Evolutionary conservation across 2,797 vertebrate genomes (phyloP).

Genomic region (Smutsia gigantea): DNA sequence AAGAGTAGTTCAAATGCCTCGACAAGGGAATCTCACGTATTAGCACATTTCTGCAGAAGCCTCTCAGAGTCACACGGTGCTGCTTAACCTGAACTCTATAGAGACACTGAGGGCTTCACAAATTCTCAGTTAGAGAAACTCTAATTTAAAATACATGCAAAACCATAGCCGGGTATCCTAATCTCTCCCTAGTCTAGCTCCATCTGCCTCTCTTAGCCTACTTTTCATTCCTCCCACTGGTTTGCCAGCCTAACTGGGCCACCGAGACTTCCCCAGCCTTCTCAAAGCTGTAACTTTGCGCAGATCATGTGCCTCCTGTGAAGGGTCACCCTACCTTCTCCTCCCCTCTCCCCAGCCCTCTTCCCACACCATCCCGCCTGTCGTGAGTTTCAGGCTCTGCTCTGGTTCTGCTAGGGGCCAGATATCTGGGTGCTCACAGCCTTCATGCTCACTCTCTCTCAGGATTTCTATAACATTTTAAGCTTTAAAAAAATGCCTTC

Average conservation of each 20-base stretch:
- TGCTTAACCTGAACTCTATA: conserved; percentile 12
- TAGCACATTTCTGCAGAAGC: not conserved
- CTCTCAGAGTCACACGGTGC: not conserved
- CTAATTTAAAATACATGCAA: not conserved
- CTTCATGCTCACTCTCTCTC: not conserved
- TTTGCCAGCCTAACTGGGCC: not conserved
- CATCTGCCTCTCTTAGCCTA: not conserved
- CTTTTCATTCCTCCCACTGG: conserved; percentile 24
- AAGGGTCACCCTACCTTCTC: not conserved
- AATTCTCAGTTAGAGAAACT: not conserved
- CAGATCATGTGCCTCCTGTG: not conserved
- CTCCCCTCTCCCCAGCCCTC: not conserved
- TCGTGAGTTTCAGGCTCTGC: not conserved
- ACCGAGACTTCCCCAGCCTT: not conserved
- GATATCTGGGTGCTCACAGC: not conserved
- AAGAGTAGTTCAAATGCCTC: not conserved
- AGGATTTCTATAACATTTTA: not conserved
- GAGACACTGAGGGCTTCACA: not conserved
- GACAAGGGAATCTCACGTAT: not conserved
- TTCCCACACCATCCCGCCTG: too few relatives aligned
- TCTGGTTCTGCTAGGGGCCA: not conserved
- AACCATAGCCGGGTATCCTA: not conserved
- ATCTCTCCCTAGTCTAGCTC: not conserved
- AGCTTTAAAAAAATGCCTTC: not conserved
- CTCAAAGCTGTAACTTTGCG: not conserved